phyloP scores from a whole-genome alignment of 1,140 invertebrate species.

The Drosophila nikananu region DNA sequence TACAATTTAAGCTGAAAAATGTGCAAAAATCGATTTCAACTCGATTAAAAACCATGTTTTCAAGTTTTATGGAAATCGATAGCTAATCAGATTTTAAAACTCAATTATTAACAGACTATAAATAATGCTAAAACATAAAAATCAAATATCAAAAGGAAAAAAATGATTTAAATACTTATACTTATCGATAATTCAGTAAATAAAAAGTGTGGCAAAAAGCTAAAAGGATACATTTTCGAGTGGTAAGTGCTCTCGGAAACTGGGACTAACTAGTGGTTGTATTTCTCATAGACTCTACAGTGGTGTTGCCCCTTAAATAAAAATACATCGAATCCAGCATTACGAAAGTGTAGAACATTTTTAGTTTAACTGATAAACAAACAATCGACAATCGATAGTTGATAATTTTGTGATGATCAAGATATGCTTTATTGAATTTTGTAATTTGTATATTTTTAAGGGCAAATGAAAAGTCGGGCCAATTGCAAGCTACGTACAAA shows the following conservation, averaged over 20 bases:
- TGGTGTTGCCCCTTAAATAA: constrained; percentile 18
- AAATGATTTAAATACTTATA: neutral
- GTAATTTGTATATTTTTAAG: neutral
- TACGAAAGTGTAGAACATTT: constrained; percentile 15
- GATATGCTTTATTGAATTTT: neutral
- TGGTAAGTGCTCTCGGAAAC: neutral
- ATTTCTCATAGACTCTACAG: constrained; percentile 5
- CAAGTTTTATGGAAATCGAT: neutral
- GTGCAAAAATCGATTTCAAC: too few species aligned
- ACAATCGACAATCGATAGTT: constrained; percentile 7
- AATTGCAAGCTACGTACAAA: constrained; percentile 10
- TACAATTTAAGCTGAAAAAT: too few species aligned
- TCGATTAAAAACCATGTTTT: neutral
- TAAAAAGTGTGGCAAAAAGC: neutral
- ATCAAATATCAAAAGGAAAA: neutral
- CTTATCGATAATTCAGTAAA: neutral
- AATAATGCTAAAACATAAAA: neutral
- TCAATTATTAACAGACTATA: neutral
- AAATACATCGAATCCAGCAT: constrained; percentile 9
- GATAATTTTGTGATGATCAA: constrained; percentile 6
- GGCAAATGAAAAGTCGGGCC: constrained; percentile 1
- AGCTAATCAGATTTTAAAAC: neutral
- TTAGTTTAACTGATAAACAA: constrained; percentile 14
- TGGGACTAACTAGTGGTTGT: neutral
- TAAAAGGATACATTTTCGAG: neutral